Conservation (phyloP, 2,797 vertebrate species). For the Philypnodon macrostomus region DNA sequence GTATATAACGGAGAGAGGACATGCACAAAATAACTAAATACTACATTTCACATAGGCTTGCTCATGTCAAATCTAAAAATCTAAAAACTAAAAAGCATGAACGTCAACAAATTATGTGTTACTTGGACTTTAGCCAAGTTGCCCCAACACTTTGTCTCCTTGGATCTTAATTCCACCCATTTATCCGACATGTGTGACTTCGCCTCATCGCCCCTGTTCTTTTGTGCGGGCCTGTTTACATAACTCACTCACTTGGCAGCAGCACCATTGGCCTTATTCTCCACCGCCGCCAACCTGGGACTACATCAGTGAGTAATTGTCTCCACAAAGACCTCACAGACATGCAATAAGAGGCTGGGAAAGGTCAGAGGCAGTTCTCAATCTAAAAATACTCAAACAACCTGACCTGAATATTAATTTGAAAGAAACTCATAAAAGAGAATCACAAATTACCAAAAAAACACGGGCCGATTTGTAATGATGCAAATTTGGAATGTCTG, state of each 20-base stretch:
- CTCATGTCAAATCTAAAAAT: too few relatives aligned
- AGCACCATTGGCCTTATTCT: conserved; percentile 39
- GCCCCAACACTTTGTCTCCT: conserved; percentile 13
- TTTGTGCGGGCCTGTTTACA: conserved; percentile 36
- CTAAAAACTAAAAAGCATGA: too few relatives aligned
- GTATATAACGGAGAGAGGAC: too few relatives aligned
- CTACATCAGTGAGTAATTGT: conserved; percentile 55
- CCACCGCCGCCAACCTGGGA: conserved; percentile 44
- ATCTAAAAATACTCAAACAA: conserved; percentile 46
- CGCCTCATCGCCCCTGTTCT: conserved; percentile 17
- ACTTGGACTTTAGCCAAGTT: conserved; percentile 22
- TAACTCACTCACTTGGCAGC: conserved; percentile 50
- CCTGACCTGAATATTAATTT: conserved; percentile 33
- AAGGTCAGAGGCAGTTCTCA: conserved; percentile 43
- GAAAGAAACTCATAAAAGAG: conserved; percentile 24
- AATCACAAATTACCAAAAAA: conserved; percentile 36
- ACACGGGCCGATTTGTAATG: conserved; percentile 21
- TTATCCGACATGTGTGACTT: conserved; percentile 17
- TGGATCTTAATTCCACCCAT: conserved; percentile 15
- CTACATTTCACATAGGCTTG: too few relatives aligned
- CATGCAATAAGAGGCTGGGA: conserved; percentile 32
- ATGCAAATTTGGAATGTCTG: conserved; percentile 38
- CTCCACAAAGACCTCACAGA: conserved; percentile 36
- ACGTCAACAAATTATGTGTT: too few relatives aligned
- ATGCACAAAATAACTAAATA: too few relatives aligned